Conservation (phyloP, 2,888 invertebrate genomes). For the Ophioninae sp. region DNA sequence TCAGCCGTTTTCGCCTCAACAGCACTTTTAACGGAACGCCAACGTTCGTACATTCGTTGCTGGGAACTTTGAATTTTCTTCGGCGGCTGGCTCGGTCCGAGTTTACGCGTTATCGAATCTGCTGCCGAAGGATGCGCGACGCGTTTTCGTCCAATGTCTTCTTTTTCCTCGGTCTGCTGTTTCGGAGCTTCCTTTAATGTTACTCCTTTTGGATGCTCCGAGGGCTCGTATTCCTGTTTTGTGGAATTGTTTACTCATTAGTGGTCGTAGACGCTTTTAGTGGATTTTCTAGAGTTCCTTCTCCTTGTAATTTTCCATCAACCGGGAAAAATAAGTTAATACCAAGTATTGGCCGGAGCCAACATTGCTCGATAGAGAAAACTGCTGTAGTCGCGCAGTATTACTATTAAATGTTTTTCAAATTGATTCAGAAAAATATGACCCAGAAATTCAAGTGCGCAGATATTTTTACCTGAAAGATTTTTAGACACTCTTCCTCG, state of each 20-base stretch:
- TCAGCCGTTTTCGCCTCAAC: constrained; percentile 72
- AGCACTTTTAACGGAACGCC: constrained; percentile 75
- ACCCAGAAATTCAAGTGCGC: background rate
- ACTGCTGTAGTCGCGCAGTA: background rate
- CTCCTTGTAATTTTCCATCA: too few species aligned
- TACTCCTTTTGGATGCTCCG: constrained; percentile 73
- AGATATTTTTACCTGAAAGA: constrained; percentile 87
- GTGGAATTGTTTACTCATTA: background rate
- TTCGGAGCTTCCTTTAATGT: constrained; percentile 66
- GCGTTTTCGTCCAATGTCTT: constrained; percentile 84
- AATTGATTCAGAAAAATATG: background rate
- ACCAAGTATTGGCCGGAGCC: background rate
- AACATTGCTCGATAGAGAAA: background rate
- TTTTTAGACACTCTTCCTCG: constrained; percentile 91
- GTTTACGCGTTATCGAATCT: constrained; percentile 66
- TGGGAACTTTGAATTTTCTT: constrained; percentile 74
- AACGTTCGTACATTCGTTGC: constrained; percentile 77
- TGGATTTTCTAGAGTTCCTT: background rate
- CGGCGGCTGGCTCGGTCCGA: constrained; percentile 69
- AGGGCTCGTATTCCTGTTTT: constrained; percentile 76
- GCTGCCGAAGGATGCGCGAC: constrained; percentile 85
- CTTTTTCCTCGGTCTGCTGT: constrained; percentile 71
- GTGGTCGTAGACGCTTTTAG: background rate
- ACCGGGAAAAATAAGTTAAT: too few species aligned
- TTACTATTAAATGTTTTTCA: background rate